Evolutionary conservation across 2,113 vertebrate genomes (phyloP), one percentile per base, ranked within the genome.

Genomic region (Lepus timidus): DNA sequence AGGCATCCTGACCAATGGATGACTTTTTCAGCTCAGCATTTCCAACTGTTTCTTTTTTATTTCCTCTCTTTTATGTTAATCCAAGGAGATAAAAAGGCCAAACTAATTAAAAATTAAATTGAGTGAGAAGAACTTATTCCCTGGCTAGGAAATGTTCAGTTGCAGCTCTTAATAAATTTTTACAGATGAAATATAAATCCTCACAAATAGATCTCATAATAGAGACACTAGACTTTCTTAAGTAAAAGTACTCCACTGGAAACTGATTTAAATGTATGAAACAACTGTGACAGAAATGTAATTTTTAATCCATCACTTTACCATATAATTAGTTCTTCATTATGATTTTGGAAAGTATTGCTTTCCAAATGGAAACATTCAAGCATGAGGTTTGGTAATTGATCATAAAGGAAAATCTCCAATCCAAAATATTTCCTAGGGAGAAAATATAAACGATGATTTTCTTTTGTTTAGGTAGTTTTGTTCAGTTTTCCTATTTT

Each of bases 91-190:
- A 62, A 85, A 88, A 94, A 92, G 27, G 61, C 39, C 88, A 91
- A 86, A 75, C 20, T 92, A 92, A 95, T 97, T 96, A 84, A 96
- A 97, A 95, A 86, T 91, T 86, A 95, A 96, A 96, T 92, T 86
- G 68, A 6, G 16, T 95, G 19, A 95, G 36, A 90, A 85, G 29
- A 92, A 92, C 6, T 75, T 90, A 92, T 90, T 96, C 55, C 25
- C 82, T 85, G 36, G 49, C 64, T 90, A 73, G 51, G 52, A 96
- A 92, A 80, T 79, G 4, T 85, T 97, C 25, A 68, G 9, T 86
- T 95, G 61, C n/a, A 80, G 73, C n/a, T n/a, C 31, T 49, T 39
- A 90, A 62, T 70, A 95, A 75, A 93, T 80, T 71, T 88, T 78
- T 96, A 71, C n/a, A 83, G 51, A 83, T 36, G 27, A 96, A 6